phyloP scores from a whole-genome alignment of 1,140 invertebrate species.

The Hylyphantes graminicola region DNA sequence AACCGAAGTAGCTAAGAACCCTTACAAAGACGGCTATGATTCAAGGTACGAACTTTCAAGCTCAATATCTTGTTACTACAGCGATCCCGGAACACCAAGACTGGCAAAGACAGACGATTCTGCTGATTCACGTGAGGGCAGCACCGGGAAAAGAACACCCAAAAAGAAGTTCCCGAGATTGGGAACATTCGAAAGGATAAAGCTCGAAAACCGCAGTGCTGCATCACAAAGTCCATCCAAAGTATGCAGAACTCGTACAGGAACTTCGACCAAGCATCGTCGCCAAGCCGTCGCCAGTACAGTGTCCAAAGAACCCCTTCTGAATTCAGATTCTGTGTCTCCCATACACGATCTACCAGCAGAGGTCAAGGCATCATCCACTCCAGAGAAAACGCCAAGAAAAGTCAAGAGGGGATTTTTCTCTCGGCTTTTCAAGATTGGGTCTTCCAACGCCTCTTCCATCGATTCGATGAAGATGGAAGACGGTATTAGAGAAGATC shows the following conservation, averaged over 20 bases:
- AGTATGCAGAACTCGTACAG: conserved; percentile 1
- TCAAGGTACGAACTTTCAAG: not conserved
- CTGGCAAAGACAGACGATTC: conserved; percentile 26
- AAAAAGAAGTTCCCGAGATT: conserved; percentile 39
- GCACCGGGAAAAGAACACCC: not conserved
- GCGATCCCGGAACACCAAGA: not conserved
- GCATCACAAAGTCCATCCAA: not conserved
- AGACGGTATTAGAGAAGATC: no score
- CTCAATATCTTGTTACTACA: not conserved
- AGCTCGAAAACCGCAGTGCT: conserved; percentile 1
- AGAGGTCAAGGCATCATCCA: not conserved
- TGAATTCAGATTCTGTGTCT: conserved; percentile 2
- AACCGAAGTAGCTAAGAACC: not conserved
- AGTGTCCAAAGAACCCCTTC: conserved; percentile 21
- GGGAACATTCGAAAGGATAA: conserved; percentile 50
- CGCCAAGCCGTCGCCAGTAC: conserved; percentile 9
- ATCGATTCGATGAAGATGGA: no score
- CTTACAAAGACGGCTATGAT: not conserved
- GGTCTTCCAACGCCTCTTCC: no score
- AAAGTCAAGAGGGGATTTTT: not conserved
- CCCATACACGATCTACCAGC: not conserved
- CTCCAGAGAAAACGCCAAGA: not conserved
- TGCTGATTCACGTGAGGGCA: not conserved
- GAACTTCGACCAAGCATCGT: conserved; percentile 20
- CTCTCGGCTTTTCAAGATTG: conserved; percentile 30